These are phyloP conservation scores for Pachypsylla venusta DNA, from an alignment of 1,140 invertebrate genomes.

Conservation along the genomic window DNA sequence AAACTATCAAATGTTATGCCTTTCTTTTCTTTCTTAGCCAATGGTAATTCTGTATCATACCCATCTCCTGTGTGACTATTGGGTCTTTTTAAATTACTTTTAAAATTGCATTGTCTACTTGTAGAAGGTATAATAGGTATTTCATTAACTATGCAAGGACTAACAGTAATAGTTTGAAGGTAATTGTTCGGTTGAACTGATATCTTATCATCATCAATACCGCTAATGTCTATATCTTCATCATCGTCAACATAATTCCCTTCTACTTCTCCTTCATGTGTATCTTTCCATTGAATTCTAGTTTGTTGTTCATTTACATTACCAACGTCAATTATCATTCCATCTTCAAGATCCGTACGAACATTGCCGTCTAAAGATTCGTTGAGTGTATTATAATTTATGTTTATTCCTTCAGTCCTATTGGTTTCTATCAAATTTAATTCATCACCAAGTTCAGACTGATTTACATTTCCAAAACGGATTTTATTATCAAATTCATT, in stretches of 20 bases:
- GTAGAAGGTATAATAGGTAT: conserved; percentile 10
- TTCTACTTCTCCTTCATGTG: background rate
- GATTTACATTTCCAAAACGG: no score
- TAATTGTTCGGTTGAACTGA: background rate
- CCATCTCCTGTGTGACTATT: background rate
- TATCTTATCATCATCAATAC: background rate
- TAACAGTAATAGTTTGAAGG: no score
- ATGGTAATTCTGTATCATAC: background rate
- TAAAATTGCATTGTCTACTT: conserved; percentile 23
- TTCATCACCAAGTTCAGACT: no score
- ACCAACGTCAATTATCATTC: no score
- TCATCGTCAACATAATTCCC: background rate
- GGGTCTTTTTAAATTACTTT: conserved; percentile 39
- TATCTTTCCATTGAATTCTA: conserved; percentile 17
- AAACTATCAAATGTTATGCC: conserved; percentile 84
- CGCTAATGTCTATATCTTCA: conserved; percentile 7
- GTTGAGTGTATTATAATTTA: no score
- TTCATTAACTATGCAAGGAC: background rate
- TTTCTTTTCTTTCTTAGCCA: conserved; percentile 34
- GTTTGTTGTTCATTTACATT: no score
- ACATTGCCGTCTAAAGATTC: no score
- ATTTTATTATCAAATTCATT: no score
- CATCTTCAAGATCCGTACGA: no score
- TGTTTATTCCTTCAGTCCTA: no score
- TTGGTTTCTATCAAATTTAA: no score